Evolutionary conservation across 2,797 vertebrate genomes (phyloP), one percentile per base, ranked within the genome.

Genomic region (Echeneis naucrates): DNA sequence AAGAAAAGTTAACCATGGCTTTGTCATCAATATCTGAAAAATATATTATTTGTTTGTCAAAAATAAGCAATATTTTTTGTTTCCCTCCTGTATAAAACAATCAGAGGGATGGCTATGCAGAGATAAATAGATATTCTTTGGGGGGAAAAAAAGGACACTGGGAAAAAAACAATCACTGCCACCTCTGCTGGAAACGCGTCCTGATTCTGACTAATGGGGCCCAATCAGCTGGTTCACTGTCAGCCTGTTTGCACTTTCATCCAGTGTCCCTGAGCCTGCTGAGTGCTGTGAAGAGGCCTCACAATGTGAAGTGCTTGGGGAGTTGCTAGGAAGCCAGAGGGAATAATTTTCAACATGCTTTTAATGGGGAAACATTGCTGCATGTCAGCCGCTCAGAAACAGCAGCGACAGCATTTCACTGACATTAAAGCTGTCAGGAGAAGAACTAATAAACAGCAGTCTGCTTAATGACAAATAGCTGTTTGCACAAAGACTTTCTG

Each of bases 271-370:
- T 87, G 72, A 65, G 72, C 81, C 64, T 26, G 60, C 80, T 72
- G 77, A 84, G 73, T 68, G 77, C 79, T 56, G 62, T 78, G 50
- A 37, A 67, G 71, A 74, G 37, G 63, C 11, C 33, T 64, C 73
- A 77, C 84, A 72, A 90, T 82, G 84, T 54, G 59, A 75, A 67
- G 65, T 75, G 77, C 85, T 91, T 72, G 7, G 21, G 59, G 79
- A 69, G 95, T 95, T 95, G 94, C 94, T 92, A 92, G 88, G 95
- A 87, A 83, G 81, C 91, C 52, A 12, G 11, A 13, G 72, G 64
- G 62, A 73, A 76, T 81, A 37, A 78, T 80, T 82, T 85, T 79
- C 65, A 59, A 74, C 74, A 61, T 53, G 81, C 73, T 81, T 84
- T 77, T 80, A 91, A 89, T 68, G 76, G 75, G 72, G 56, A 8